Percentiles rank a stretch among this genome's conserved stretches.
phyloP scores from a whole-genome alignment of 2,888 invertebrate genomes.

The Ormyrus thymus region DNA sequence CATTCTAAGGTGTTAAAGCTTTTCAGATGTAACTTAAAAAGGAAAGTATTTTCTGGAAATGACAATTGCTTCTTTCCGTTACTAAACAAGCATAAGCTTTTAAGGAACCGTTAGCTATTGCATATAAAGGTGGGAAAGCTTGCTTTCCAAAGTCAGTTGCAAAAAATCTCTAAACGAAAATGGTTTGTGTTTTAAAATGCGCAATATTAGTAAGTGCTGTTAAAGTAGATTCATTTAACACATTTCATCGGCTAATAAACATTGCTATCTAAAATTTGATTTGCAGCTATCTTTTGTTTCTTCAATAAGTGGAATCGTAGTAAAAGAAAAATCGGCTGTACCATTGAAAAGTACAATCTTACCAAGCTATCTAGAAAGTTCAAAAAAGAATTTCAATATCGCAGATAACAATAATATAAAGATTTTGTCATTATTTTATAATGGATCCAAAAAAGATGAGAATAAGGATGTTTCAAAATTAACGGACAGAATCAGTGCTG shows the following conservation, averaged over 20 bases:
- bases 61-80: slow-evolving; percentile 28
- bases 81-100: slow-evolving; percentile 39
- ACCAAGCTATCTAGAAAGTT: too few relatives aligned
- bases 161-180: background rate
- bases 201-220: slow-evolving; percentile 12
- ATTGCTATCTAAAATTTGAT: background rate
- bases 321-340: background rate
- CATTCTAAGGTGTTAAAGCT: background rate
- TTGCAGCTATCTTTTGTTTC: background rate
- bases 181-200: background rate
- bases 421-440: background rate
- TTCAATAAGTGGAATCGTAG: background rate
- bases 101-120: background rate
- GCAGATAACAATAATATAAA: background rate
- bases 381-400: background rate
- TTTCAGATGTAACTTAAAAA: too few relatives aligned
- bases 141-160: background rate
- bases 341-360: background rate
- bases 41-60: too few relatives aligned
- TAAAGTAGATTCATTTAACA: background rate
- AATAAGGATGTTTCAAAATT: too few relatives aligned
- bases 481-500: background rate
- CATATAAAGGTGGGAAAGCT: background rate
- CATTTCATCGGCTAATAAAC: background rate
- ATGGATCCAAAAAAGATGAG: background rate